Evolutionary conservation across 2,888 invertebrate genomes (phyloP), one percentile per base, ranked within the genome.

Genomic region (Tipula confusa): DNA sequence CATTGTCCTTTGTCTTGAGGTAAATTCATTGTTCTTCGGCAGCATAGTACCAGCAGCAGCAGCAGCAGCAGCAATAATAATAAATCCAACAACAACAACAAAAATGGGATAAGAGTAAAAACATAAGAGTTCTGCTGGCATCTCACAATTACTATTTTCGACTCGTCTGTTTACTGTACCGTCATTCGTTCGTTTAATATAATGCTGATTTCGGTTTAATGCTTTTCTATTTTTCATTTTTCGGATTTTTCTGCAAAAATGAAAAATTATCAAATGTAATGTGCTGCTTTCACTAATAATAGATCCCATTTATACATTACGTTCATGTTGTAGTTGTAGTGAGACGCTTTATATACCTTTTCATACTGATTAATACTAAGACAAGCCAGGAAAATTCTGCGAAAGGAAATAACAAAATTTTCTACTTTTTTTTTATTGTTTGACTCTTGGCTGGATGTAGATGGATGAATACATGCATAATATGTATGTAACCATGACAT

Each of bases 251-350:
- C 7, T 5, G 7, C 15, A 1, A 24, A 64, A 64, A 64, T 64
- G 64, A 64, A 64, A 64, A 64, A 64, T 64, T 64, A 24, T 24
- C 1, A 64, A 64, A 64, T 18, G 18, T 64, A 64, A 64, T 64
- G 64, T 64, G 64, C 64, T 64, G 64, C 64, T 18, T 24, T 64
- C 64, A 64, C 64, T 64, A 64, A 64, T 64, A 64, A 64, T 64
- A 64, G 64, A 64, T 64, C 64, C 9, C 64, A 64, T 64, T 24
- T 64, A 31, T 31, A 24, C 64, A 64, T 18, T 64, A 64, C 24
- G 64, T 64, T 1, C 64, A 24, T 24, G 3, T 5, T 15, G 15
- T 4, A 9, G 5, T 64, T 64, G 7, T 64, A 24, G 24, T 24
- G 38, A 38, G 13, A 38, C 9, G 13, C 13, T 38, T 13, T 38